These are phyloP conservation scores for Crioceris asparagi DNA, from an alignment of 2,888 invertebrate genomes.

Conservation along the genomic window DNA sequence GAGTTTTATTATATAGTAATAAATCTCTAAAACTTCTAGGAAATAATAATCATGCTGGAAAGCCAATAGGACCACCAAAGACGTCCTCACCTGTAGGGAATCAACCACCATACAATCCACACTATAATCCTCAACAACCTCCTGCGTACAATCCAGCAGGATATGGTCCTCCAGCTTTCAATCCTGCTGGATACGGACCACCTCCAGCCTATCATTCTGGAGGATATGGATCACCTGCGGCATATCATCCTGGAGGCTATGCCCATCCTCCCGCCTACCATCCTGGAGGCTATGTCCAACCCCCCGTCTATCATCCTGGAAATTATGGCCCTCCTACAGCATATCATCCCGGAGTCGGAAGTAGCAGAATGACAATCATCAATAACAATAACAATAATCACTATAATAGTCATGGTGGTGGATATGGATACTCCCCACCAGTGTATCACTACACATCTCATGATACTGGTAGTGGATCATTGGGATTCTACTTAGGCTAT, in stretches of 20 bases:
- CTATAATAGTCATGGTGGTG: slow-evolving; percentile 20
- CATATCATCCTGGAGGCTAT: slow-evolving; percentile 14
- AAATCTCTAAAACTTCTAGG: no score
- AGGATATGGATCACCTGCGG: slow-evolving; percentile 9
- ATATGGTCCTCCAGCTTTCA: slow-evolving; percentile 18
- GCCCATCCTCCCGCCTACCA: slow-evolving; percentile 21
- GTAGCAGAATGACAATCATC: slow-evolving; percentile 19
- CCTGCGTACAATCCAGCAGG: slow-evolving; percentile 19
- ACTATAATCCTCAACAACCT: slow-evolving; percentile 10
- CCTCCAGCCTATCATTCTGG: slow-evolving; percentile 19
- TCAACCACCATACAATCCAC: background rate
- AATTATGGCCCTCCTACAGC: slow-evolving; percentile 14
- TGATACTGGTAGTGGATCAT: slow-evolving; percentile 26
- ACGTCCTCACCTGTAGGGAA: slow-evolving; percentile 10
- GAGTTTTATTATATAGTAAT: no score
- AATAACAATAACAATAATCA: slow-evolving; percentile 27
- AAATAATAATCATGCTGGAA: no score
- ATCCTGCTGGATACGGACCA: slow-evolving; percentile 21
- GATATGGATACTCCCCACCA: slow-evolving; percentile 17
- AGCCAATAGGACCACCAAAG: slow-evolving; percentile 14
- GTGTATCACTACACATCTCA: slow-evolving; percentile 23
- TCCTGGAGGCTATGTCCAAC: slow-evolving; percentile 11
- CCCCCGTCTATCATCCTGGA: slow-evolving; percentile 12
- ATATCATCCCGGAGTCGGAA: slow-evolving; percentile 12
- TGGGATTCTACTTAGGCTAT: slow-evolving; percentile 31